phyloP scores from a whole-genome alignment of 2,797 vertebrate genomes.

The Aldrovandia affinis region DNA sequence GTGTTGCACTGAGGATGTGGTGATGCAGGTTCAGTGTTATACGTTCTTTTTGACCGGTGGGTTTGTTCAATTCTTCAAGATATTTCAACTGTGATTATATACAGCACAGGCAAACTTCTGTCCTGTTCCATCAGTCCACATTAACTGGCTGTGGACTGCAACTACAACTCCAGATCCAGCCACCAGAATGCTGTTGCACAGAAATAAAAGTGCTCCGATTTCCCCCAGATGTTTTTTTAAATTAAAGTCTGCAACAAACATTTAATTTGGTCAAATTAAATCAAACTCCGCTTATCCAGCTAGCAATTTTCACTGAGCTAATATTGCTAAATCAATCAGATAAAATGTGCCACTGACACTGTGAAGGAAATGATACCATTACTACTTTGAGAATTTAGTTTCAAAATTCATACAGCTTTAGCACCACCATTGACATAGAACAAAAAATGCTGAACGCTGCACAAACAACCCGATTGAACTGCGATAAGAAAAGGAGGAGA shows the following conservation, averaged over 20 bases:
- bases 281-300: not conserved
- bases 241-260: no score
- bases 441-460: constrained; percentile 29
- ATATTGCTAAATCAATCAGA: not conserved
- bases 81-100: not conserved
- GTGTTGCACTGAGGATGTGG: not conserved
- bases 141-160: not conserved
- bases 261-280: not conserved
- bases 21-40: not conserved
- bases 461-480: constrained; percentile 49
- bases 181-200: not conserved
- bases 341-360: not conserved
- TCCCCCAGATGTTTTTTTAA: not conserved
- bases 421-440: not conserved
- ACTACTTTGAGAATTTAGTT: not conserved
- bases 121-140: not conserved
- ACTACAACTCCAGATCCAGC: not conserved
- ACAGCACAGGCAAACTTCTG: not conserved
- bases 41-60: not conserved
- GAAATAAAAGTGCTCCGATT: not conserved
- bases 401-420: not conserved
- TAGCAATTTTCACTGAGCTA: not conserved
- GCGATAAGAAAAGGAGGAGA: constrained; percentile 44
- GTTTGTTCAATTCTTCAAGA: not conserved
- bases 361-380: not conserved